Evolutionary conservation across 2,113 vertebrate species (phyloP).

Genomic region (Malurus elegans): DNA sequence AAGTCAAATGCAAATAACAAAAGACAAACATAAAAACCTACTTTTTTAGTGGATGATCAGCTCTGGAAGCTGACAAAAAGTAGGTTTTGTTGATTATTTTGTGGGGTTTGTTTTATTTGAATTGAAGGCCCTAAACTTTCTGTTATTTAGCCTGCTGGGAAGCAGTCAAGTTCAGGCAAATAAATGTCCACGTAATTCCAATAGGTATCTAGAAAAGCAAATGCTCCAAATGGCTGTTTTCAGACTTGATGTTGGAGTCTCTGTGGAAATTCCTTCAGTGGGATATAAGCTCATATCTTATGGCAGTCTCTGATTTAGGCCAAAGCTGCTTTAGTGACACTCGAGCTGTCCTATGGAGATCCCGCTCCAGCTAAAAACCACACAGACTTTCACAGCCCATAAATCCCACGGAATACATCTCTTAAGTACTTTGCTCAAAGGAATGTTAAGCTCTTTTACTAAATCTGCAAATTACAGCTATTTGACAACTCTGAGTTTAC

Average conservation of each 20-base stretch:
- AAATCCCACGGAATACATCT: background rate
- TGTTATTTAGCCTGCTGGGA: background rate
- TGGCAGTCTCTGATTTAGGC: background rate
- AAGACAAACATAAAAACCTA: background rate
- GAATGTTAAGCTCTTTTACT: slow-evolving; percentile 46
- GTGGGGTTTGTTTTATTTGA: background rate
- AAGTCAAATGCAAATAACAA: background rate
- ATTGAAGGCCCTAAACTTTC: background rate
- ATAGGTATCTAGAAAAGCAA: background rate
- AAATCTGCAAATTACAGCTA: slow-evolving; percentile 30
- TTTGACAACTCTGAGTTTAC: slow-evolving; percentile 31
- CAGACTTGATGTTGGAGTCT: background rate
- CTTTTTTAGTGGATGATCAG: background rate
- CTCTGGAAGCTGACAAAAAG: background rate
- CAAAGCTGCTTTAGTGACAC: slow-evolving; percentile 23
- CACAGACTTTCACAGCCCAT: background rate
- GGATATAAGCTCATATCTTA: background rate
- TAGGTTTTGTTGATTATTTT: background rate
- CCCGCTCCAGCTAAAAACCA: background rate
- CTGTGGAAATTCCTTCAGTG: background rate
- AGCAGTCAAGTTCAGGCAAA: background rate
- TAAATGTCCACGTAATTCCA: background rate
- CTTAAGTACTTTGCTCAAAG: slow-evolving; percentile 39
- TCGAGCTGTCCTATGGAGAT: background rate
- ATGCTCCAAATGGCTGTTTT: background rate